Base-by-base conservation (phyloP, 2,113 vertebrate species). In the Melospiza melodia region DNA sequence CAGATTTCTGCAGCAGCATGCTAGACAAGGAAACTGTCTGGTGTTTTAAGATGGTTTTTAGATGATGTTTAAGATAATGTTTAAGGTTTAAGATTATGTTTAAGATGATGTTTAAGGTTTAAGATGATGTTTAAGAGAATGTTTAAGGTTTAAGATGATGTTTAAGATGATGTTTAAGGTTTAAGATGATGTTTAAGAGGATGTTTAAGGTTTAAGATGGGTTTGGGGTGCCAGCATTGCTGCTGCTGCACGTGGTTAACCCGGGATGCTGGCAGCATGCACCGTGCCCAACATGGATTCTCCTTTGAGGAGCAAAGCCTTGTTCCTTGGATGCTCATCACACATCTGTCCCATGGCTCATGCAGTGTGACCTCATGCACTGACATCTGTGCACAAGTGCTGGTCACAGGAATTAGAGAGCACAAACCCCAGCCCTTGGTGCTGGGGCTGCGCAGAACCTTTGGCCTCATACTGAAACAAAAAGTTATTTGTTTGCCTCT, bases 11-110 rank as follows among this genome's bases (percentile, higher is more conserved):
- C 63, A 80, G 57, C 23, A 39, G 25, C 12, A 2, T 44, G 83
- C 90, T 90, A 92, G 62, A 65, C 73, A 65, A 85, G 55, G 46
- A 94, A 90, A 84, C 43, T n/a, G 61, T 88, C 83, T 80, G 63
- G 51, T 66, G 30, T 21, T 54, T 62, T 31, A 55, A 48, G 41
- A 30, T 35, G 14, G 8, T 6, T 83, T 54, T 61, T 22, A 41
- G 54, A 23, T 9, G 0, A 43, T 48, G 30, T 27, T 69, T 75
- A 22, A 37, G 37, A 41, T 41, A 41, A 41, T 41, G 39, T 41
- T 41, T 13, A 41, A 41, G 41, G 41, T 41, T 41, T 41, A 13
- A 41, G 46, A 31, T 7, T 1, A 48, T 48, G 20, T 31, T 55
- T 76, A 22, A 35, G 21, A 52, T 52, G 35, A 35, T 35, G 35